Conservation (phyloP, 2,888 invertebrate genomes). For the Aphidius colemani region DNA sequence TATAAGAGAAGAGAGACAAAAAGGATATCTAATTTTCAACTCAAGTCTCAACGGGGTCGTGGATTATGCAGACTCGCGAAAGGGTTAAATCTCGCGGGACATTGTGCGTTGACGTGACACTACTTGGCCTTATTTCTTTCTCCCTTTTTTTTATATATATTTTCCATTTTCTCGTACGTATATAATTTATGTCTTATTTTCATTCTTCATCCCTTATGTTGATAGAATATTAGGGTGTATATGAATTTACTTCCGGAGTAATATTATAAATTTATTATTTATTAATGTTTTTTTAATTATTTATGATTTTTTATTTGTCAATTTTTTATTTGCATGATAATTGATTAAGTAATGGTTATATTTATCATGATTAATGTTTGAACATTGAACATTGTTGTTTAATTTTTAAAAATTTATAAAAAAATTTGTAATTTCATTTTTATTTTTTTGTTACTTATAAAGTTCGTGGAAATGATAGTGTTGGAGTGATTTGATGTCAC, state of each 20-base stretch:
- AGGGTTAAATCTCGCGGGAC: constrained; percentile 58
- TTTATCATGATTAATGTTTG: no score
- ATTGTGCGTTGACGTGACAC: constrained; percentile 53
- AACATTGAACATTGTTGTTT: no score
- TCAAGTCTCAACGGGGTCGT: constrained; percentile 50
- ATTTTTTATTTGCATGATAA: no score
- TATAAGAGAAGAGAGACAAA: constrained; percentile 1
- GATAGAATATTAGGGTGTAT: constrained; percentile 43
- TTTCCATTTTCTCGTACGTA: not conserved
- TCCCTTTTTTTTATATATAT: not conserved
- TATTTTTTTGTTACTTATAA: constrained; percentile 6
- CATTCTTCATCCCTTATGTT: constrained; percentile 31
- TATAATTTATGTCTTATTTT: constrained; percentile 9
- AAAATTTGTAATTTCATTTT: no score
- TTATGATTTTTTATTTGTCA: no score
- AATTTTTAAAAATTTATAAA: no score
- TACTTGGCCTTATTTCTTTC: constrained; percentile 40
- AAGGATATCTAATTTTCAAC: constrained; percentile 54
- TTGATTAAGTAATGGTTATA: no score
- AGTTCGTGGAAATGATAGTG: constrained; percentile 50
- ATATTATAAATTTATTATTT: no score
- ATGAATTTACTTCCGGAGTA: not conserved
- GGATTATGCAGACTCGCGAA: constrained; percentile 53
- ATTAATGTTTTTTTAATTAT: no score
- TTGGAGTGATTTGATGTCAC: constrained; percentile 32